Evolutionary conservation across 1,140 invertebrate genomes (phyloP).

Genomic region (Zeugodacus cucurbitae): DNA sequence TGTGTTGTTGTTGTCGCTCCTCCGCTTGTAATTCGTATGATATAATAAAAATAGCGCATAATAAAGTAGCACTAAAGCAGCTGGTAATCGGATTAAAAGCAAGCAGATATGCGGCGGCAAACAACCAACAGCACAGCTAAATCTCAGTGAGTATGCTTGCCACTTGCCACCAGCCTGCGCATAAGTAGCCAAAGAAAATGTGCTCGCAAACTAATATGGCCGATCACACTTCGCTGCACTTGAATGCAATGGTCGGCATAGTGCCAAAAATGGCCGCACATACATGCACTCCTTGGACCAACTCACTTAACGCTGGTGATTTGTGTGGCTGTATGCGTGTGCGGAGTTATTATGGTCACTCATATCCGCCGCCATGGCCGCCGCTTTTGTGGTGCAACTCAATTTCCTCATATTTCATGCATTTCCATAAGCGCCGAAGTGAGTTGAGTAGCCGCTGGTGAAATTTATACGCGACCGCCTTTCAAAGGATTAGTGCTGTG

Average conservation of each 20-base stretch:
- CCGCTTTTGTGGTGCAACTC: neutral
- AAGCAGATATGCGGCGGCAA: neutral
- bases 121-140: slow-evolving; percentile 23
- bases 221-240: neutral
- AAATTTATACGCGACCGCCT: neutral
- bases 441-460: neutral
- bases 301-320: neutral
- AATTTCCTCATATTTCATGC: slow-evolving; percentile 23
- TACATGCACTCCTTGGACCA: neutral
- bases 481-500: slow-evolving; percentile 14
- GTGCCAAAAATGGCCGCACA: slow-evolving; percentile 17
- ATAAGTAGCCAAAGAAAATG: slow-evolving; percentile 6
- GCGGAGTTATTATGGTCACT: neutral
- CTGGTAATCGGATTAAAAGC: slow-evolving; percentile 30
- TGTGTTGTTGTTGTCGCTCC: neutral
- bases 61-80: neutral
- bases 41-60: neutral
- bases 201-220: neutral
- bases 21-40: neutral
- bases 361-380: neutral
- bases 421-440: neutral
- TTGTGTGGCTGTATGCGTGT: neutral
- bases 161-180: too few species aligned
- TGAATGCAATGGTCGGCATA: slow-evolving; percentile 17
- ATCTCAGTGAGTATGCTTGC: neutral